Evolutionary conservation across 2,113 vertebrate species (phyloP).

Genomic region (Acinonyx jubatus): DNA sequence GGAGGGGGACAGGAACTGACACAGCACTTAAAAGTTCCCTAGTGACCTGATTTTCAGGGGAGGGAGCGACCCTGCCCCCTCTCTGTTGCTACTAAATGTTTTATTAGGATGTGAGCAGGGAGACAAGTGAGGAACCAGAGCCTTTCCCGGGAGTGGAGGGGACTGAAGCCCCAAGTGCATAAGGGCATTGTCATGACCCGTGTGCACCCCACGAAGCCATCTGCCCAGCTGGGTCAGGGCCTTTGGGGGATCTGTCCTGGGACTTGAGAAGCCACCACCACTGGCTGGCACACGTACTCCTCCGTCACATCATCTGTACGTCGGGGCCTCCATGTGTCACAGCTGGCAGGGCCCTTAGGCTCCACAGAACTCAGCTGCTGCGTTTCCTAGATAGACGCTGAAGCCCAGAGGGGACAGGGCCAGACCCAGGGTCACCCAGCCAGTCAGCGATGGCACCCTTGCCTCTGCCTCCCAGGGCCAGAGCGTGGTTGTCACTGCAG

Average conservation of each 20-base stretch:
- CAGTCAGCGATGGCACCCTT: neutral
- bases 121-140: neutral
- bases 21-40: neutral
- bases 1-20: neutral
- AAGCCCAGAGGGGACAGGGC: neutral
- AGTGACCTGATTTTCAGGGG: neutral
- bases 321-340: neutral
- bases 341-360: neutral
- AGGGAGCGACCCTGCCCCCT: neutral
- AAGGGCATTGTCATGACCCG: fast-evolving
- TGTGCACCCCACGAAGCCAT: fast-evolving
- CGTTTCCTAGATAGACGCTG: neutral
- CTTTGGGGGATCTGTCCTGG: neutral
- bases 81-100: neutral
- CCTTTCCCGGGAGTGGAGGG: neutral
- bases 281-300: fast-evolving
- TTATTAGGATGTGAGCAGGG: neutral
- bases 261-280: neutral
- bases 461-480: neutral
- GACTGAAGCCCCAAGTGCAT: neutral
- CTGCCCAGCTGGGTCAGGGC: neutral
- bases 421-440: neutral
- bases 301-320: fast-evolving
- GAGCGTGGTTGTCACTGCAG: fast-evolving
- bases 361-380: fast-evolving